These are phyloP conservation scores for Cuculus canorus DNA, from an alignment of 2,797 vertebrate species.

Conservation along the genomic window DNA sequence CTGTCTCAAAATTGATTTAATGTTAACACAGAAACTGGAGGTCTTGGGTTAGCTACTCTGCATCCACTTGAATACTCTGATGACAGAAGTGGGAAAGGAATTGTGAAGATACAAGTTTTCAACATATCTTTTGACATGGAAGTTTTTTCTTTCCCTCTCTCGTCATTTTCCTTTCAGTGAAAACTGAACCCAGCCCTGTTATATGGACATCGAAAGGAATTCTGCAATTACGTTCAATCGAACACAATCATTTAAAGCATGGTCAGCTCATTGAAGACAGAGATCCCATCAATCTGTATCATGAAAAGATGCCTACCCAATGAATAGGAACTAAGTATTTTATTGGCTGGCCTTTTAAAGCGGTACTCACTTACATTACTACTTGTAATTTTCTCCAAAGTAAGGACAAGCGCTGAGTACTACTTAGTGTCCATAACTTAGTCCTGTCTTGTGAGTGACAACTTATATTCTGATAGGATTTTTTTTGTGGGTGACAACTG, in stretches of 20 bases:
- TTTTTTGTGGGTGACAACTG: not conserved
- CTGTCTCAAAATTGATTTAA: not conserved
- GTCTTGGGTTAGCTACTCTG: not conserved
- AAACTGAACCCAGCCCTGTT: not conserved
- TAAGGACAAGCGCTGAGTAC: not conserved
- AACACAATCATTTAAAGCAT: not conserved
- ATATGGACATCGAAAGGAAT: not conserved
- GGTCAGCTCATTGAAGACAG: not conserved
- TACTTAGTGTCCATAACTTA: not conserved
- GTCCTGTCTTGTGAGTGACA: not conserved
- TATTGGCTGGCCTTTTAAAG: not conserved
- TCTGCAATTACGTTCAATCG: not conserved
- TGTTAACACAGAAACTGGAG: not conserved
- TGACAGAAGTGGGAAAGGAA: not conserved
- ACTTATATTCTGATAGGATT: not conserved
- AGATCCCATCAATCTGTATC: not conserved
- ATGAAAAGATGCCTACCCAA: not conserved
- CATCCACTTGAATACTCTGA: not conserved
- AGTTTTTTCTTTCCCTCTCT: not conserved
- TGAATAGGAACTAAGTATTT: not conserved
- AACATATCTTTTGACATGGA: not conserved
- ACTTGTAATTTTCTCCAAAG: not conserved
- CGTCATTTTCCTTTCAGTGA: not conserved
- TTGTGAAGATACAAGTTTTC: not conserved
- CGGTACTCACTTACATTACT: accelerated